These are phyloP conservation scores for Thaumetopoea pityocampa DNA, from an alignment of 1,140 invertebrate genomes.

Conservation along the genomic window DNA sequence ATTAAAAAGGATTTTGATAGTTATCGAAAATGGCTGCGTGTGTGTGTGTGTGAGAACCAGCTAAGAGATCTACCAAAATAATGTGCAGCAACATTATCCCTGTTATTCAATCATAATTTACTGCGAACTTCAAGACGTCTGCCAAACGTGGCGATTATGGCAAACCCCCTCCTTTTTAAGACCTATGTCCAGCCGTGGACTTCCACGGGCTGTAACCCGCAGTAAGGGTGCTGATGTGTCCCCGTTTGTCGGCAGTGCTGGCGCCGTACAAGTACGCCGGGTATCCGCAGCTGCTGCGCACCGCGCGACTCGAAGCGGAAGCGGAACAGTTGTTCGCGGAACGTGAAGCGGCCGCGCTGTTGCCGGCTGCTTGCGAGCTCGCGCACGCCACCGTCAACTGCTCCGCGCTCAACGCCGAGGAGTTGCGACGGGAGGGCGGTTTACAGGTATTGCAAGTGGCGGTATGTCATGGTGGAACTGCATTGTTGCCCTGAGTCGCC, in stretches of 20 bases:
- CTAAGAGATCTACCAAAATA: too few species aligned
- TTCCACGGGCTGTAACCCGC: too few species aligned
- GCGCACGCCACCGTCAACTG: slow-evolving; percentile 97
- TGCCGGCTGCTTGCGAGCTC: slow-evolving; percentile 94
- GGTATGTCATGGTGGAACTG: background rate
- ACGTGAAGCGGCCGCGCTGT: slow-evolving; percentile 85
- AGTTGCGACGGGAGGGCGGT: slow-evolving; percentile 94
- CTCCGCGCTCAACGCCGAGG: slow-evolving; percentile 98
- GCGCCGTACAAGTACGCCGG: slow-evolving; percentile 99
- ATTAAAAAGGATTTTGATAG: too few species aligned
- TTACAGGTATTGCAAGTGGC: slow-evolving; percentile 81
- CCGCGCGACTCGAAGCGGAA: slow-evolving; percentile 94
- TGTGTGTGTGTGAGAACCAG: slow-evolving; percentile 14
- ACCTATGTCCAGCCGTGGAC: too few species aligned
- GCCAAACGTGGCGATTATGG: too few species aligned
- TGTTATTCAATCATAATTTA: too few species aligned
- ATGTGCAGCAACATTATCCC: too few species aligned
- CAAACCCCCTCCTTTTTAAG: too few species aligned
- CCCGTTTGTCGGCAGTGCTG: slow-evolving; percentile 89
- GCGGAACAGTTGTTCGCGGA: slow-evolving; percentile 91
- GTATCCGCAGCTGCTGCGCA: slow-evolving; percentile 98
- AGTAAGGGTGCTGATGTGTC: too few species aligned
- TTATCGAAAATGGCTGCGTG: background rate
- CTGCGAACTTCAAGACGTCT: too few species aligned
- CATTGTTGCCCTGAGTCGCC: too few species aligned